Percentiles rank a stretch among this genome's conserved stretches.
Conservation (phyloP, 2,797 vertebrate species). For the Babyrousa celebensis region DNA sequence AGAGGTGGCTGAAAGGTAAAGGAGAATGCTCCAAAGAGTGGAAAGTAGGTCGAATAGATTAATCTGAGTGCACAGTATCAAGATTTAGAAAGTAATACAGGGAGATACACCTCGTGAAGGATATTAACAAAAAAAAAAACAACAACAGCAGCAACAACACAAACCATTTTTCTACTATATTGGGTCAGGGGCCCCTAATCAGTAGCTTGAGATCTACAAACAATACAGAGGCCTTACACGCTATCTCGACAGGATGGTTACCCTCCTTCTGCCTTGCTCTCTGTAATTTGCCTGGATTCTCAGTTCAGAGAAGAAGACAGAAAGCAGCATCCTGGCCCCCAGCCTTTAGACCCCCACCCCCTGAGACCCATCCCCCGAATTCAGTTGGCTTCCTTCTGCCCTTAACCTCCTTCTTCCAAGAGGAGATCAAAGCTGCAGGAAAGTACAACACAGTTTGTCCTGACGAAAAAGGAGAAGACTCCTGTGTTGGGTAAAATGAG, state of each 20-base stretch:
- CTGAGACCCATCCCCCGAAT: background rate
- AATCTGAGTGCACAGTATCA: constrained; percentile 36
- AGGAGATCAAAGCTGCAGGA: background rate
- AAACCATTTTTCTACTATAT: constrained; percentile 55
- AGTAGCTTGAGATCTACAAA: constrained; percentile 59
- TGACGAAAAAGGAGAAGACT: constrained; percentile 49
- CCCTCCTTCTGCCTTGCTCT: background rate
- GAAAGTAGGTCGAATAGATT: constrained; percentile 56
- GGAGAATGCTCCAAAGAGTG: constrained; percentile 47
- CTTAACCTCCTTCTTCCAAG: background rate
- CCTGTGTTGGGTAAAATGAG: constrained; percentile 44
- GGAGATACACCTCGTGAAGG: background rate
- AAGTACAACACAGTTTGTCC: constrained; percentile 33
- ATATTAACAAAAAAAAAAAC: constrained; percentile 46
- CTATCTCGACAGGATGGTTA: background rate
- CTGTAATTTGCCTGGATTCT: background rate
- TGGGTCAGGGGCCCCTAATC: constrained; percentile 44
- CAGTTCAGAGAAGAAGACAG: constrained; percentile 39
- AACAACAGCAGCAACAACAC: constrained; percentile 6
- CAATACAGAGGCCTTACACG: constrained; percentile 3
- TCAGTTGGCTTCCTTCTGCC: constrained; percentile 39
- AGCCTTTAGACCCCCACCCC: background rate
- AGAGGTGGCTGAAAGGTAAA: constrained; percentile 50
- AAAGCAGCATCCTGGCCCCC: background rate
- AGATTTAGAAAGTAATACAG: constrained; percentile 75